Conservation (phyloP, 1,140 invertebrate species). For the Aphelenchoides fujianensis region DNA sequence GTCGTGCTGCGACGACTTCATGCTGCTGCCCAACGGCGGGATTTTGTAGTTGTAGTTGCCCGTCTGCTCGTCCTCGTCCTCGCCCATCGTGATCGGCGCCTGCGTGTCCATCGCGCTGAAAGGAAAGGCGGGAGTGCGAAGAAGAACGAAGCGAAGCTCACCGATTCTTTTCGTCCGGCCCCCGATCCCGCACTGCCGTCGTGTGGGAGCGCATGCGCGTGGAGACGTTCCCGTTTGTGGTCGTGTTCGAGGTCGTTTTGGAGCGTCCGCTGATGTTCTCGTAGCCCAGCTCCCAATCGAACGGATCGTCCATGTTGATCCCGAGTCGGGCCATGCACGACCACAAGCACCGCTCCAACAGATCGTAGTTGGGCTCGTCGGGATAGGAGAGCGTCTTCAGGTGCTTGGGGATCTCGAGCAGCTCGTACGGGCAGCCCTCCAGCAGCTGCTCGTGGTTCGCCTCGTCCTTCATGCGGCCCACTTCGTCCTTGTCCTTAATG, state of each 20-base stretch:
- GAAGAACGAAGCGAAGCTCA: not conserved
- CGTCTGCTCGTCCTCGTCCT: slow-evolving; percentile 61
- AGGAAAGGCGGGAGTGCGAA: slow-evolving; percentile 16
- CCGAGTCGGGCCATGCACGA: slow-evolving; percentile 32
- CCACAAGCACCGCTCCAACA: slow-evolving; percentile 45
- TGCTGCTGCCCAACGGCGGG: slow-evolving; percentile 21
- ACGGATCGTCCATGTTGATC: slow-evolving; percentile 37
- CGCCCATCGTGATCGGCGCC: slow-evolving; percentile 59
- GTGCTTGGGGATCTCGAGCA: slow-evolving; percentile 54
- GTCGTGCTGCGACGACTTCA: slow-evolving; percentile 22
- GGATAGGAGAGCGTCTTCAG: slow-evolving; percentile 50
- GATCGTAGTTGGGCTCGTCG: slow-evolving; percentile 56
- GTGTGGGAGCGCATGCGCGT: slow-evolving; percentile 60
- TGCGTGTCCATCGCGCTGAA: slow-evolving; percentile 57
- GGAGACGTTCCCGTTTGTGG: slow-evolving; percentile 53
- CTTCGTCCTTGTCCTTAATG: slow-evolving; percentile 97
- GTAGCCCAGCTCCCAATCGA: slow-evolving; percentile 61
- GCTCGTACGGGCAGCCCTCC: slow-evolving; percentile 58
- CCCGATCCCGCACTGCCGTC: slow-evolving; percentile 55
- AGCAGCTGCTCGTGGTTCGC: slow-evolving; percentile 49
- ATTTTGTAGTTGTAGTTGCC: slow-evolving; percentile 38
- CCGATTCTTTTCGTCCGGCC: slow-evolving; percentile 44
- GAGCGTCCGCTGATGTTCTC: slow-evolving; percentile 49
- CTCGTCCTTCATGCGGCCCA: slow-evolving; percentile 62
- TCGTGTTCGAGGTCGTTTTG: slow-evolving; percentile 23